Evolutionary conservation across 2,797 vertebrate species (phyloP).

Genomic region (Centroberyx gerrardi): DNA sequence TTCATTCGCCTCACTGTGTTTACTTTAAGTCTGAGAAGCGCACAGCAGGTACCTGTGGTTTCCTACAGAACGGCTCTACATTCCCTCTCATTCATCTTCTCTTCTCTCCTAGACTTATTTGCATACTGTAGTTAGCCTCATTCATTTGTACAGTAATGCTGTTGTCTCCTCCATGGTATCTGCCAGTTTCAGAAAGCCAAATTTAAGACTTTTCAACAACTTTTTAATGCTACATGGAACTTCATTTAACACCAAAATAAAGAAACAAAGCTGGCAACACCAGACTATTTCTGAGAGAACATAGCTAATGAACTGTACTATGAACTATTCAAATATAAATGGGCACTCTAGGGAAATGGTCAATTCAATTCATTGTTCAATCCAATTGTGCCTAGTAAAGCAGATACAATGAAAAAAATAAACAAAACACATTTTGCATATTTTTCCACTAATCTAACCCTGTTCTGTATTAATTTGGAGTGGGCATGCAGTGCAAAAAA

Average conservation of each 20-base stretch:
- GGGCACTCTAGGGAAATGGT: not conserved
- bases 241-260: no score
- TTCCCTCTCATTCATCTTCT: not conserved
- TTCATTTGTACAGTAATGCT: conserved; percentile 22
- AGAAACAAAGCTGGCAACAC: no score
- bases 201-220: not conserved
- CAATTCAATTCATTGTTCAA: not conserved
- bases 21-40: conserved; percentile 11
- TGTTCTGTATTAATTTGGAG: not conserved
- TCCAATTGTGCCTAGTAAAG: not conserved
- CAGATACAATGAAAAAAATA: not conserved
- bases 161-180: conserved; percentile 3
- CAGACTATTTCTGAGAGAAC: no score
- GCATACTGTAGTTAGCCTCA: not conserved
- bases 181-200: not conserved
- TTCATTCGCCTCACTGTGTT: conserved; percentile 43
- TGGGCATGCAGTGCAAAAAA: no score
- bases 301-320: no score
- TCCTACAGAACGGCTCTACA: not conserved
- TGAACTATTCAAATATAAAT: no score
- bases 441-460: no score
- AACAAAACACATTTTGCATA: no score
- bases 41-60: conserved; percentile 28
- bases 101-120: not conserved
- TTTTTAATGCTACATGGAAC: not conserved